phyloP scores from a whole-genome alignment of 1,140 invertebrate genomes.

The Zaprionus ghesquierei region DNA sequence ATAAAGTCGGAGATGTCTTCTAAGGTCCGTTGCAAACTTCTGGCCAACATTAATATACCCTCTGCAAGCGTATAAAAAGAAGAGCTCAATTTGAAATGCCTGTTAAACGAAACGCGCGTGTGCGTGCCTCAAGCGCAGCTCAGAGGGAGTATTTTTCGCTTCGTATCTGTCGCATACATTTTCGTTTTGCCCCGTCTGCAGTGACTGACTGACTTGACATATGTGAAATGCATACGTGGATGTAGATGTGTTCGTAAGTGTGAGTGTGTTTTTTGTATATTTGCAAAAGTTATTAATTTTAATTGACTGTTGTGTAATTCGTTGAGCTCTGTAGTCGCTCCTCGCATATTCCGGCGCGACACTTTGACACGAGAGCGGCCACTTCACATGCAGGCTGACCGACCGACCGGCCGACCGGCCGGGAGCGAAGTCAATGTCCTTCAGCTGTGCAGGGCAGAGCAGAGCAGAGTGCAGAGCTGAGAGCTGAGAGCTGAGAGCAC shows the following conservation, averaged over 20 bases:
- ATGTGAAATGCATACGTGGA: conserved; percentile 49
- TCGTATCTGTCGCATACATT: conserved; percentile 75
- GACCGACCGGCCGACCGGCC: conserved; percentile 1
- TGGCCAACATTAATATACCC: no score
- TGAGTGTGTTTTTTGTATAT: conserved; percentile 27
- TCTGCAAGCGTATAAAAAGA: no score
- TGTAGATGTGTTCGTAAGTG: neutral
- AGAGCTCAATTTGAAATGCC: conserved; percentile 31
- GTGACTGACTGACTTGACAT: conserved; percentile 51
- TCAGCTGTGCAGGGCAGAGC: conserved; percentile 6
- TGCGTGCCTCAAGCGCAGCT: conserved; percentile 63
- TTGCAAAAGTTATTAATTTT: conserved; percentile 79
- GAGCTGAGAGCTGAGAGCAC: no score
- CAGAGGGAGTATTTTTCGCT: conserved; percentile 35
- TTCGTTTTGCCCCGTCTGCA: conserved; percentile 40
- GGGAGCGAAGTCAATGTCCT: conserved; percentile 59
- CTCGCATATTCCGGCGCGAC: conserved; percentile 46
- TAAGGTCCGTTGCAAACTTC: no score
- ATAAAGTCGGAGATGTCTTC: no score
- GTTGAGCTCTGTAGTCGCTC: conserved; percentile 40
- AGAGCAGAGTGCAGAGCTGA: conserved; percentile 13
- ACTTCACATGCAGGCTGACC: conserved; percentile 54
- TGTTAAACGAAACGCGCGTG: conserved; percentile 69
- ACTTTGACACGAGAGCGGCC: conserved; percentile 53
- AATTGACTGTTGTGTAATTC: conserved; percentile 80